Percentiles rank a stretch among this genome's conserved stretches.
These are phyloP conservation scores for Grapholita molesta DNA, from an alignment of 1,140 invertebrate species.

Conservation along the genomic window DNA sequence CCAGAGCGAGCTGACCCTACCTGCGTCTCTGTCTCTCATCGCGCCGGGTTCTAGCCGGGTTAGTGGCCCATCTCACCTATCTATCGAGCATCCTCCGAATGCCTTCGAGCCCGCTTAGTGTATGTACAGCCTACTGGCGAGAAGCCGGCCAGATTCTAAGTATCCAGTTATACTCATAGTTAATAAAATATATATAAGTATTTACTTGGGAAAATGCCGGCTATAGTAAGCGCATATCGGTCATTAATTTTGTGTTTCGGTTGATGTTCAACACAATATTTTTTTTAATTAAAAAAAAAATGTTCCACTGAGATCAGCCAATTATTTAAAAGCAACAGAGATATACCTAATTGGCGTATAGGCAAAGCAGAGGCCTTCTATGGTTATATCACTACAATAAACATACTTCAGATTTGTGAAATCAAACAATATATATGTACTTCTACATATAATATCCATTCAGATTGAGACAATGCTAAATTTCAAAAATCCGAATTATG, in stretches of 20 bases:
- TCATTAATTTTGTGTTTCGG: too few species aligned
- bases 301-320: too few species aligned
- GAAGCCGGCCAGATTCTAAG: too few species aligned
- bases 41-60: too few species aligned
- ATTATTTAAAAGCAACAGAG: background rate
- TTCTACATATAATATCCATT: background rate
- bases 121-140: background rate
- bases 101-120: background rate
- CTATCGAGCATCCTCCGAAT: too few species aligned
- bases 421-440: background rate
- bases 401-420: slow-evolving; percentile 27
- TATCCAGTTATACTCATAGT: background rate
- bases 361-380: slow-evolving; percentile 44
- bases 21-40: too few species aligned
- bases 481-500: background rate
- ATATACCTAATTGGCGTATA: background rate
- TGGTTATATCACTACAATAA: slow-evolving; percentile 35
- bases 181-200: too few species aligned
- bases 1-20: background rate
- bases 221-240: too few species aligned
- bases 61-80: too few species aligned
- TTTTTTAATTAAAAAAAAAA: too few species aligned
- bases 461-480: background rate
- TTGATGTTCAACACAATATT: too few species aligned
- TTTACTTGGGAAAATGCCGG: too few species aligned